These are phyloP conservation scores for Bilobella aurantiaca DNA, from an alignment of 1,140 invertebrate genomes.

Conservation along the genomic window DNA sequence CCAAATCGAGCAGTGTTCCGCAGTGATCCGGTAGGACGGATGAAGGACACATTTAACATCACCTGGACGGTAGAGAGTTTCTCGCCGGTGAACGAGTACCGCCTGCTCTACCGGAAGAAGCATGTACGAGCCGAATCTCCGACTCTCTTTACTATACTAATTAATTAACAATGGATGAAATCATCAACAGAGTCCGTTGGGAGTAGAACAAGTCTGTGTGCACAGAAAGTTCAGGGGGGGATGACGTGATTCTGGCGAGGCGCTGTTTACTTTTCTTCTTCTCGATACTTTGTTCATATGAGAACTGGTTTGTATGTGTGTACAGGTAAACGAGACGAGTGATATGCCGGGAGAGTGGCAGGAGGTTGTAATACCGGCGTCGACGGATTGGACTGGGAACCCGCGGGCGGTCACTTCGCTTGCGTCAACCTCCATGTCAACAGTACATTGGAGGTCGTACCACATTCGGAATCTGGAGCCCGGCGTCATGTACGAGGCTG, in stretches of 20 bases:
- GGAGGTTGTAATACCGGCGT: slow-evolving; percentile 52
- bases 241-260: too few relatives aligned
- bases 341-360: slow-evolving; percentile 62
- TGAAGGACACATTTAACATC: slow-evolving; percentile 54
- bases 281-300: too few relatives aligned
- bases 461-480: slow-evolving; percentile 48
- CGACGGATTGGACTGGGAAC: slow-evolving; percentile 11
- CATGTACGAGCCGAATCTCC: too few relatives aligned
- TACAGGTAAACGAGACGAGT: slow-evolving; percentile 55
- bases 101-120: slow-evolving; percentile 51
- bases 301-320: too few relatives aligned
- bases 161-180: too few relatives aligned
- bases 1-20: slow-evolving; percentile 53
- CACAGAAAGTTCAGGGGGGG: too few relatives aligned
- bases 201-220: too few relatives aligned
- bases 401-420: slow-evolving; percentile 16
- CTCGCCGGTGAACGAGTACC: slow-evolving; percentile 53
- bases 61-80: slow-evolving; percentile 55
- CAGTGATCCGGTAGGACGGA: slow-evolving; percentile 50
- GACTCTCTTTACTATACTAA: neutral
- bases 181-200: too few relatives aligned
- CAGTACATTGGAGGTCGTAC: slow-evolving; percentile 47
- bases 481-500: slow-evolving; percentile 52
- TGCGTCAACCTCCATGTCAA: slow-evolving; percentile 40
- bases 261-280: too few relatives aligned